Base-by-base conservation (phyloP, 2,888 invertebrate species). In the Parochlus steinenii region DNA sequence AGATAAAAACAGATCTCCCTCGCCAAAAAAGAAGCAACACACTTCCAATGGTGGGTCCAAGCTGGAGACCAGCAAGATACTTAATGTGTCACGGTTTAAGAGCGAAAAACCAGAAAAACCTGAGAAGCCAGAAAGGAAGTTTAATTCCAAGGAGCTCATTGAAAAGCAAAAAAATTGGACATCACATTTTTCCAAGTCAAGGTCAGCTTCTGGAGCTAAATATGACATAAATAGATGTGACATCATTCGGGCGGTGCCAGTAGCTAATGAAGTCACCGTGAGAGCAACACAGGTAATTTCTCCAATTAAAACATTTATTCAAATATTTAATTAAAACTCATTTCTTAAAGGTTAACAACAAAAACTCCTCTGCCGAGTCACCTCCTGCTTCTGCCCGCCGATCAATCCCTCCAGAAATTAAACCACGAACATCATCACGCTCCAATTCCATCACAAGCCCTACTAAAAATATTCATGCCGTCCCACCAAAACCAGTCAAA, bases 91-190 rank as follows among this genome's bases (percentile, higher is more conserved):
- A 5, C 65, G 68, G 42, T 63, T 70, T 39, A 62, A 70, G 46
- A 67, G 71, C 10, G 65, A 64, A 39, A 67, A 69, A 42, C 56
- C 58, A 4, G 68, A 69, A 33, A 81, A 80, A 53, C 82, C 82
- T 1, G 82, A 83, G 48, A 82, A 83, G 55, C 81, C 83, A 3
- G 85, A 85, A 53, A 64, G 82, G 37, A 75, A 79, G 49, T 76
- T 82, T 47, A 76, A 73, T 48, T 82, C 81, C 41, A 78, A 83
- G 45, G 85, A 87, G 55, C 63, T 86, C 37, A 87, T 87, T 45
- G 86, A 85, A 57, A 83, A 86, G 49, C 87, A 86, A 53, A 76
- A 78, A 52, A 89, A 87, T 61, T 89, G 86, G 87, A 86, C 86
- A 19, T 80, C 83, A 40, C 86, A 85, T 58, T 89, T 86, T 55